Evolutionary conservation across 2,888 invertebrate genomes (phyloP), one percentile per base, ranked within the genome.

Genomic region (Lingula anatina): DNA sequence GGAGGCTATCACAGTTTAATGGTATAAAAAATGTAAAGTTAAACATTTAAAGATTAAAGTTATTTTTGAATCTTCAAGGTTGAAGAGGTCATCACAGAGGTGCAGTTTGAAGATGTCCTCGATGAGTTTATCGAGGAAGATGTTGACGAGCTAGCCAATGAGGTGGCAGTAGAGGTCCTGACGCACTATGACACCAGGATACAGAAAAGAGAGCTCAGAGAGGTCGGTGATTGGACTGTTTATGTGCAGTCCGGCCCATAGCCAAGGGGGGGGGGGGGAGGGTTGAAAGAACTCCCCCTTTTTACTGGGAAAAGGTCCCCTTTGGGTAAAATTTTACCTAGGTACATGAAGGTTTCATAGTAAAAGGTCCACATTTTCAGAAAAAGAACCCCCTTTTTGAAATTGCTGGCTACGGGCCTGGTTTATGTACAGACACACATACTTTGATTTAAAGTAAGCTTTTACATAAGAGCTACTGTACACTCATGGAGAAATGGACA

Each of bases 131-230:
- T 68, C 18, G 55, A 54, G 15, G 51, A 60, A 3, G 65, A 65
- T 18, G 54, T 68, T 2, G 57, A 58, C 5, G 69, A 71, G 4
- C 61, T 62, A 31, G 47, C 62, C 5, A 47, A 55, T 5, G 61
- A 59, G n/a, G 55, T 70, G 20, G 68, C 69, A 9, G 51, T 51
- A 20, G 70, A 70, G 42, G 60, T 64, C 2, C 55, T 71, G 12
- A 56, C 61, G 39, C 54, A 66, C 44, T 65, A 62, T 49, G 67
- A 68, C 50, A 60, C 57, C 27, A 70, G 68, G 49, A 58, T 66
- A 25, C 60, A 60, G 44, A 57, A 57, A 44, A 51, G 60, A 27
- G 65, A 69, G 44, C 47, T 69, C 5, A 64, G 59, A 54, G 64
- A 65, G 58, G 70, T 70, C 18, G 23, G 7, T 2, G 15, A 31